phyloP scores from a whole-genome alignment of 2,888 invertebrate genomes.

The Barypeithes pellucidus region DNA sequence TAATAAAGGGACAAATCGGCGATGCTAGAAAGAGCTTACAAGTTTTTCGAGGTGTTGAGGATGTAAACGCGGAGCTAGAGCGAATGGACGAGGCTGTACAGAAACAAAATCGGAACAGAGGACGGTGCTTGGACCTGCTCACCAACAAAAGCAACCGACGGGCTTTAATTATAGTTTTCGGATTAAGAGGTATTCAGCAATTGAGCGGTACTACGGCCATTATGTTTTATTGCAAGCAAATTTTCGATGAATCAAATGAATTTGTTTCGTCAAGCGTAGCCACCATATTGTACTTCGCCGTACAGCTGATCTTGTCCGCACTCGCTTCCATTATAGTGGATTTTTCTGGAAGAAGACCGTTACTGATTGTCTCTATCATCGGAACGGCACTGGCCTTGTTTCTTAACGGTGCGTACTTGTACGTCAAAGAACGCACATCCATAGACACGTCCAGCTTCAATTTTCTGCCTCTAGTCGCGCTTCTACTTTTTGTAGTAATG shows the following conservation, averaged over 20 bases:
- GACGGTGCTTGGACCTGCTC: conserved; percentile 74
- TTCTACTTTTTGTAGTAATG: conserved; percentile 71
- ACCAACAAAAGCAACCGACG: conserved; percentile 75
- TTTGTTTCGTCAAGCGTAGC: conserved; percentile 67
- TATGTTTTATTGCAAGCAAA: conserved; percentile 75
- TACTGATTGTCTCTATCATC: conserved; percentile 72
- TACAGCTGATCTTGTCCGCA: conserved; percentile 75
- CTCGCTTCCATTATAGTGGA: conserved; percentile 76
- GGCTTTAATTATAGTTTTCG: conserved; percentile 77
- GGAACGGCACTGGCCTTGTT: conserved; percentile 68
- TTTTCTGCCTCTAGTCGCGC: conserved; percentile 70
- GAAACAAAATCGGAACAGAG: conserved; percentile 71
- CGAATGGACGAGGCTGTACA: conserved; percentile 63
- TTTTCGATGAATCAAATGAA: conserved; percentile 68
- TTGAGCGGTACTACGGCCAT: conserved; percentile 77
- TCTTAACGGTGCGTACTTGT: conserved; percentile 70
- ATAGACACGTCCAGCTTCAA: conserved; percentile 66
- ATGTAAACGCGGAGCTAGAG: conserved; percentile 68
- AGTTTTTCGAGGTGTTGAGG: conserved; percentile 70
- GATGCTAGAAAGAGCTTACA: conserved; percentile 72
- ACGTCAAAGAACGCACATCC: conserved; percentile 67
- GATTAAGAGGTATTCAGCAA: conserved; percentile 72
- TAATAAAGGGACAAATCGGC: conserved; percentile 68
- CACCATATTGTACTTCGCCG: conserved; percentile 66
- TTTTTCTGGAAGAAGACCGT: conserved; percentile 72